Evolutionary conservation across 2,797 vertebrate genomes (phyloP), one percentile per base, ranked within the genome.

Genomic region (Gymnothorax javanicus): DNA sequence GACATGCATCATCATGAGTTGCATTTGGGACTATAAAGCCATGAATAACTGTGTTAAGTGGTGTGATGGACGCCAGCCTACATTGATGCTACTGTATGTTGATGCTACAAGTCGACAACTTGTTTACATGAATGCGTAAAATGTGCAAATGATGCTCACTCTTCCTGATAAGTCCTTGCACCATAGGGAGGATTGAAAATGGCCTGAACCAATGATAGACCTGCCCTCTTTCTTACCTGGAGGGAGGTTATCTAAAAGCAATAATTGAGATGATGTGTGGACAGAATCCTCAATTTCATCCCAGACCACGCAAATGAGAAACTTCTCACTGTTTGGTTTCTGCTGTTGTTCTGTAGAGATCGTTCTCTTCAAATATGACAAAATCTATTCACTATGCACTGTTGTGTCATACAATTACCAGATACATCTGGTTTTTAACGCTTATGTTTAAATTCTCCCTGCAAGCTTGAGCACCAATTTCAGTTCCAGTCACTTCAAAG

Each of bases 281-380:
- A 7, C 33, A 52, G 83, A 84, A 85, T 85, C 50, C 20, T 50
- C 12, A 67, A 69, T 83, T 83, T 59, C 58, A 33, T 58, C 82
- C 82, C 27, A 11, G 23, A 33, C 54, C 59, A 13, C 7, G 17
- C 11, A 33, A 75, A 75, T 75, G 33, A 50, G 57, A 83, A n/a
- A 83, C 6, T 2, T 57, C 5, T 13, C 58, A 54, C 54, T 25
- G 5, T 57, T 11, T 58, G 56, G 82, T 60, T 25, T 59, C 20
- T 58, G 54, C 23, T n/a, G 6, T 33, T n/a, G 7, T 83, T 52
- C 75, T 83, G 82, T 57, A 83, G 52, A 58, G 82, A 79, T 23
- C 75, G 50, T 79, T 50, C 6, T 2, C 75, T 79, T 13, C 75
- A 79, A 50, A 79, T 79, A 15, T 17, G 50, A 50, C 50, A 79